Conservation (phyloP, 2,797 vertebrate species). For the Gymnodraco acuticeps region DNA sequence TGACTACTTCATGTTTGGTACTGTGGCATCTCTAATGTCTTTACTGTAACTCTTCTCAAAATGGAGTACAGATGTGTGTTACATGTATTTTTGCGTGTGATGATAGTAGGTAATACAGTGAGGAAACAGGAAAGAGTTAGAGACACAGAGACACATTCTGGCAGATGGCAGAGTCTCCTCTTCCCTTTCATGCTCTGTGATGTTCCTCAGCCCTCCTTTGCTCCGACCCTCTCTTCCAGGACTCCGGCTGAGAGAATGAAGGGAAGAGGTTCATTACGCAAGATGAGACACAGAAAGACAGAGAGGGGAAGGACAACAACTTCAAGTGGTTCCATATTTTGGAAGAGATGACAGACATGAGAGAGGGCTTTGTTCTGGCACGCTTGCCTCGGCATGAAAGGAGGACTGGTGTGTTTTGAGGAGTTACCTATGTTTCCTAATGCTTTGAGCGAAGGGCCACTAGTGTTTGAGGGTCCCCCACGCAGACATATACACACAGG, state of each 20-base stretch:
- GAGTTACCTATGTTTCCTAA: conserved; percentile 64
- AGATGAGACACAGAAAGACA: conserved; percentile 42
- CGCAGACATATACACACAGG: neutral
- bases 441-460: conserved; percentile 46
- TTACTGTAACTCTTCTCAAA: too few species aligned
- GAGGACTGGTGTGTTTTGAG: conserved; percentile 52
- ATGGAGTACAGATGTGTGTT: too few species aligned
- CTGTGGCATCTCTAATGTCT: too few species aligned
- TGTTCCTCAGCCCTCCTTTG: conserved; percentile 41
- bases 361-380: conserved; percentile 60
- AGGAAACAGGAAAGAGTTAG: conserved; percentile 20
- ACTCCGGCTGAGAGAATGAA: conserved; percentile 53
- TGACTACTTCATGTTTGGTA: too few species aligned
- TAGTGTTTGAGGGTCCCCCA: neutral
- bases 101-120: neutral
- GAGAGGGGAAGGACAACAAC: conserved; percentile 36
- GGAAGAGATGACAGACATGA: conserved; percentile 53
- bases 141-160: conserved; percentile 19
- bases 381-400: conserved; percentile 54
- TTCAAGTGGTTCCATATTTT: conserved; percentile 64
- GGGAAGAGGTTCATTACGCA: conserved; percentile 57
- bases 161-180: conserved; percentile 49
- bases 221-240: conserved; percentile 49
- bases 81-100: neutral
- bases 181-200: conserved; percentile 50